Percentiles rank a stretch among this genome's conserved stretches.
Evolutionary conservation across 2,113 vertebrate species (phyloP).

Genomic region (Theristicus caerulescens): DNA sequence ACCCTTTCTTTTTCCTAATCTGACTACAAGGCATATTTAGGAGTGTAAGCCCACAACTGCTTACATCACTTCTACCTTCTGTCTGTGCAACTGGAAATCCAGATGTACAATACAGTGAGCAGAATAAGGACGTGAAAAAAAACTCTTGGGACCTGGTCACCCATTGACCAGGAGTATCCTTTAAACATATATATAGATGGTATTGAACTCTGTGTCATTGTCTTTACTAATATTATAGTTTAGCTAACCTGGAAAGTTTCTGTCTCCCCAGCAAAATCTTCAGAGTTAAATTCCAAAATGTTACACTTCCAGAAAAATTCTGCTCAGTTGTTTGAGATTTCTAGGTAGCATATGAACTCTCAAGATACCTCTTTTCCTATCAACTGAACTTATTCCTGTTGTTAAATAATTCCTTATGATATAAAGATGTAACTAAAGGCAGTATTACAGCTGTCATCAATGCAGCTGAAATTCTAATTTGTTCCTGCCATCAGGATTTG

Average conservation of each 20-base stretch:
- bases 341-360: neutral
- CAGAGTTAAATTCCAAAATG: neutral
- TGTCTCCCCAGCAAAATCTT: neutral
- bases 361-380: neutral
- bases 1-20: neutral
- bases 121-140: neutral
- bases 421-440: neutral
- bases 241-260: neutral
- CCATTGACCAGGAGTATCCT: neutral
- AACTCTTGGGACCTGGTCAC: neutral
- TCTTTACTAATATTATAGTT: neutral
- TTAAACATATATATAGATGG: neutral
- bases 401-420: neutral
- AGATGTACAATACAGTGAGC: neutral
- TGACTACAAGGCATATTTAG: neutral
- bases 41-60: neutral
- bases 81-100: neutral
- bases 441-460: neutral
- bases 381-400: neutral
- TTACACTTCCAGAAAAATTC: neutral
- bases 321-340: neutral
- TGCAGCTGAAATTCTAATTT: neutral
- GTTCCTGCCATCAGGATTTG: neutral
- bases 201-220: neutral
- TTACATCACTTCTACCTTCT: neutral